Percentiles rank a stretch among this genome's conserved stretches.
Evolutionary conservation across 2,888 invertebrate species (phyloP).

Genomic region (Boloria euphrosyne): DNA sequence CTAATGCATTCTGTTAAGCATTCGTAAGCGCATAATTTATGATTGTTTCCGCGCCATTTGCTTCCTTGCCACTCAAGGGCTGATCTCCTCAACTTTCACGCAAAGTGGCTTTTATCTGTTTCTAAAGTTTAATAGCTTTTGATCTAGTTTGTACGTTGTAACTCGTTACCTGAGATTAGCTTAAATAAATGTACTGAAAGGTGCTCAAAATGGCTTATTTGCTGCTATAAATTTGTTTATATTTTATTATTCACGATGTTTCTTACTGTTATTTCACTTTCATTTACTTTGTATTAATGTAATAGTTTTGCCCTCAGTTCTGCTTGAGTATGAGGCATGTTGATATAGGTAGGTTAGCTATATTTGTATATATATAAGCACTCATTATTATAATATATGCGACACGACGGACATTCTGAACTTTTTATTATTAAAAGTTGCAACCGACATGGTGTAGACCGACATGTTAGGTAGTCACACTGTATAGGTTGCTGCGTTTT

Average conservation of each 20-base stretch:
- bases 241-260: constrained; percentile 9
- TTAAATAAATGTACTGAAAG: constrained; percentile 10
- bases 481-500: too few relatives aligned
- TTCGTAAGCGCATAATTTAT: constrained; percentile 46
- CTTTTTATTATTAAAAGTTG: too few relatives aligned
- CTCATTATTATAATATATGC: too few relatives aligned
- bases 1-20: constrained; percentile 24
- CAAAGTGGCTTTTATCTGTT: constrained; percentile 31
- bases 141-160: constrained; percentile 30
- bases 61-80: constrained; percentile 36
- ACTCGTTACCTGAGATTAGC: constrained; percentile 2
- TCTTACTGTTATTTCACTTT: background rate
- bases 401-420: too few relatives aligned
- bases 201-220: constrained; percentile 7
- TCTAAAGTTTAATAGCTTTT: constrained; percentile 31
- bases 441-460: too few relatives aligned
- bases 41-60: constrained; percentile 49
- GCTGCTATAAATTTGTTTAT: constrained; percentile 6
- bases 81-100: constrained; percentile 42
- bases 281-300: too few relatives aligned
- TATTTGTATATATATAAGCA: too few relatives aligned
- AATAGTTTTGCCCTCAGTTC: too few relatives aligned
- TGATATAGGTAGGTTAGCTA: too few relatives aligned
- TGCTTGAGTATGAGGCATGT: too few relatives aligned
- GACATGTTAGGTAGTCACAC: too few relatives aligned